phyloP scores from a whole-genome alignment of 2,113 vertebrate species.

The Syrmaticus mikado region DNA sequence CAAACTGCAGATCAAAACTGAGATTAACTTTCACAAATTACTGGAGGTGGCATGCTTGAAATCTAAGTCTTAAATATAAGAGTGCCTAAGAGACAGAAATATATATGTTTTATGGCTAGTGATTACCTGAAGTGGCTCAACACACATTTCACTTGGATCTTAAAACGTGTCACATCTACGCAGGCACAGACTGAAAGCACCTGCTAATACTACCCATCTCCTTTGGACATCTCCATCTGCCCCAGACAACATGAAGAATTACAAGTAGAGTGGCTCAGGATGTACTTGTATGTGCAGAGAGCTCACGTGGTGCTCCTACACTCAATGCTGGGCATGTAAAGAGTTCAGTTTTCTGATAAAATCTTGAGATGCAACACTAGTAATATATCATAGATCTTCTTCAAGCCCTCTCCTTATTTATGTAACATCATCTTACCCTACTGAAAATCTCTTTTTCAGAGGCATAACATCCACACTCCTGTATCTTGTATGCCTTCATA shows the following conservation, averaged over 20 bases:
- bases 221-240: background rate
- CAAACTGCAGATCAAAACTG: background rate
- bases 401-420: background rate
- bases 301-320: background rate
- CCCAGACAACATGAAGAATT: background rate
- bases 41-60: fast-evolving
- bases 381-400: background rate
- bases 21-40: background rate
- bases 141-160: background rate
- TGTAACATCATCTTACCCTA: background rate
- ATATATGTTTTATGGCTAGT: background rate
- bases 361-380: background rate
- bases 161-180: fast-evolving
- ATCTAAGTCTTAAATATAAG: background rate
- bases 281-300: background rate
- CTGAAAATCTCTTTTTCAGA: background rate
- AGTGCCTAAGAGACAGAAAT: background rate
- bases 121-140: background rate
- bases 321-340: background rate
- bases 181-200: background rate
- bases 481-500: background rate
- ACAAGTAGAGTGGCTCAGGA: background rate
- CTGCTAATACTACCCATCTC: background rate
- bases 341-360: background rate
- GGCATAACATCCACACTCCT: background rate